Conservation (phyloP, 2,888 invertebrate species). For the Trimorus sp. region DNA sequence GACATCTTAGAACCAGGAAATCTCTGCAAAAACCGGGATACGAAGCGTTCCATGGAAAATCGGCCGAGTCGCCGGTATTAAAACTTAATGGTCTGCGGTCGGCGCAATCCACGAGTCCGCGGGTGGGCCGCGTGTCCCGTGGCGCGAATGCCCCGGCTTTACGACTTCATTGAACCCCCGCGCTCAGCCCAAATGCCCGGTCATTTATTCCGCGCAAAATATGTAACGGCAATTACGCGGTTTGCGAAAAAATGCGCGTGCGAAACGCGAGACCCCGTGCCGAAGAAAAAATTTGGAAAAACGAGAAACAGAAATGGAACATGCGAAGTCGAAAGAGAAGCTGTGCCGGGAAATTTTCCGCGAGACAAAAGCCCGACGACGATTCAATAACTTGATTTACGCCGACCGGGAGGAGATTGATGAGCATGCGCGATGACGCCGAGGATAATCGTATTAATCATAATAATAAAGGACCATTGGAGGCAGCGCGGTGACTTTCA, state of each 20-base stretch:
- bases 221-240: conserved; percentile 38
- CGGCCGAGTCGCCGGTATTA: conserved; percentile 73
- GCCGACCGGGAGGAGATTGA: conserved; percentile 59
- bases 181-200: conserved; percentile 47
- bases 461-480: conserved; percentile 66
- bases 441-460: conserved; percentile 70
- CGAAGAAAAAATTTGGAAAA: too few species aligned
- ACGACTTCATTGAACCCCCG: conserved; percentile 73
- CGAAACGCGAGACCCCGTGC: conserved; percentile 7
- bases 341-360: too few species aligned
- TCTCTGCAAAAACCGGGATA: conserved; percentile 23
- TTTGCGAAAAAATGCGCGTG: conserved; percentile 40
- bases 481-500: conserved; percentile 68
- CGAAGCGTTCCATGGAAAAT: conserved; percentile 67
- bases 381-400: conserved; percentile 30
- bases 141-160: conserved; percentile 71
- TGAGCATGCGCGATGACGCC: conserved; percentile 62
- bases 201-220: conserved; percentile 39
- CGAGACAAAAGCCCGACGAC: conserved; percentile 13
- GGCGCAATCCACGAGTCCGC: conserved; percentile 79
- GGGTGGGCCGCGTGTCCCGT: conserved; percentile 75
- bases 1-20: conserved; percentile 1
- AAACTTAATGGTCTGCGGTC: conserved; percentile 75
- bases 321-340: too few species aligned
- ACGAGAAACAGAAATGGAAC: too few species aligned